phyloP scores from a whole-genome alignment of 2,113 vertebrate species.

The Peromyscus californicus region DNA sequence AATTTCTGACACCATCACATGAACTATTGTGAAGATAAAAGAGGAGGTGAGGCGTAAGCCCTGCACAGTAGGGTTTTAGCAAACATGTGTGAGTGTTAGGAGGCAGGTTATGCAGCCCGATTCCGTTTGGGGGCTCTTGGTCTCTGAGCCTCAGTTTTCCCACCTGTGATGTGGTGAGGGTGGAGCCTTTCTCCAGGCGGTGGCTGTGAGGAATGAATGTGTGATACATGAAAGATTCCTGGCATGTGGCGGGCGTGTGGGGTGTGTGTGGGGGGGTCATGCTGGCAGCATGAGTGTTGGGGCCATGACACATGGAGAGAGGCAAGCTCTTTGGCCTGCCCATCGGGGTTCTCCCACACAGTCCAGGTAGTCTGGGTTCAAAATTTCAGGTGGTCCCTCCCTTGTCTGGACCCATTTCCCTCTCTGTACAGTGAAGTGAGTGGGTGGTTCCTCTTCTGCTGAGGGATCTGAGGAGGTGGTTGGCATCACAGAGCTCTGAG shows the following conservation, averaged over 20 bases:
- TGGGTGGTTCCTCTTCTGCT: background rate
- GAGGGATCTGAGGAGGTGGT: background rate
- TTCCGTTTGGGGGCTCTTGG: background rate
- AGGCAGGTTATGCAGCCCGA: background rate
- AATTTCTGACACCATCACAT: background rate
- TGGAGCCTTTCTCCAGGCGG: background rate
- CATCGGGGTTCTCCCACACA: background rate
- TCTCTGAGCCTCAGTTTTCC: background rate
- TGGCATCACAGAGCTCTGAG: background rate
- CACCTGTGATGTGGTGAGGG: background rate
- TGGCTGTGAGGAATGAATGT: background rate
- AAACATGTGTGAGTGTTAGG: background rate
- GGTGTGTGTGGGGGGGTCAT: background rate
- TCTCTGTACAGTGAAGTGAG: background rate
- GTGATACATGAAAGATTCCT: rapidly evolving
- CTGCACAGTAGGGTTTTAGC: background rate
- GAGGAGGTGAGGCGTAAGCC: background rate
- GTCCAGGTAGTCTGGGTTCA: background rate
- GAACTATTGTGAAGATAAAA: background rate
- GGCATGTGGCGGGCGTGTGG: too few relatives aligned
- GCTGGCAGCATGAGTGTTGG: background rate
- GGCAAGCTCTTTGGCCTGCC: background rate
- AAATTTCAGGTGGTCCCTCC: background rate
- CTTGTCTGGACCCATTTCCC: background rate
- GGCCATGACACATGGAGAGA: rapidly evolving